Conservation (phyloP, 1,140 invertebrate species). For the Drosophila ohnishii region DNA sequence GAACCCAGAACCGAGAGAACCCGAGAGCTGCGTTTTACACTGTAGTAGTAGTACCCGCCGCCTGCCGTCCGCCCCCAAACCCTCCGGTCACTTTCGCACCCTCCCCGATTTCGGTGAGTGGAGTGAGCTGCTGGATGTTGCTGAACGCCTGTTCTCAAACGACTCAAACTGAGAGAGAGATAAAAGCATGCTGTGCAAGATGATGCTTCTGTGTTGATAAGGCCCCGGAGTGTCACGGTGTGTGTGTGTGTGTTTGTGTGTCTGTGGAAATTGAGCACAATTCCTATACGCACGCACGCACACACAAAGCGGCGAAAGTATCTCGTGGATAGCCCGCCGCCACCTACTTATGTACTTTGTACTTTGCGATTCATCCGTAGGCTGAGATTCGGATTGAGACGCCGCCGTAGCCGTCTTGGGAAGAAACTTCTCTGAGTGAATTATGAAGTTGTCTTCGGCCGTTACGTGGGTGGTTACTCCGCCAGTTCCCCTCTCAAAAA, state of each 20-base stretch:
- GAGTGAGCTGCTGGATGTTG: constrained; percentile 56
- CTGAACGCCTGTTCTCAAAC: constrained; percentile 78
- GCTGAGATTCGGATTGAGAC: constrained; percentile 39
- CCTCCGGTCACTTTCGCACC: constrained; percentile 7
- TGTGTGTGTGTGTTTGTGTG: constrained; percentile 17
- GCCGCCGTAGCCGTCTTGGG: background rate
- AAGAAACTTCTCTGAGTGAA: constrained; percentile 59
- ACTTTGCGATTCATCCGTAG: constrained; percentile 42
- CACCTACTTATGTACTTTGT: constrained; percentile 59
- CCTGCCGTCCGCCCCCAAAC: background rate
- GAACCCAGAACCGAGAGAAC: constrained; percentile 32
- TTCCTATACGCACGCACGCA: constrained; percentile 56
- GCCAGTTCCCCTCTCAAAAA: background rate
- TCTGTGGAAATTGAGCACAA: constrained; percentile 74
- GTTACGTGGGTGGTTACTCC: constrained; percentile 62
- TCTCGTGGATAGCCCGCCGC: constrained; percentile 46
- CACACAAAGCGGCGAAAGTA: constrained; percentile 28
- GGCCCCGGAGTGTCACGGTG: constrained; percentile 40
- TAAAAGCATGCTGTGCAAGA: constrained; percentile 80
- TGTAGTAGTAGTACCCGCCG: background rate
- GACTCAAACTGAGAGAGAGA: constrained; percentile 82
- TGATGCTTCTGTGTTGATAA: constrained; percentile 82
- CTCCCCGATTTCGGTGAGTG: constrained; percentile 52
- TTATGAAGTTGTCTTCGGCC: constrained; percentile 71
- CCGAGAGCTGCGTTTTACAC: constrained; percentile 42